Base-by-base conservation (phyloP, 2,888 invertebrate species). In the Yponomeuta evonymella region DNA sequence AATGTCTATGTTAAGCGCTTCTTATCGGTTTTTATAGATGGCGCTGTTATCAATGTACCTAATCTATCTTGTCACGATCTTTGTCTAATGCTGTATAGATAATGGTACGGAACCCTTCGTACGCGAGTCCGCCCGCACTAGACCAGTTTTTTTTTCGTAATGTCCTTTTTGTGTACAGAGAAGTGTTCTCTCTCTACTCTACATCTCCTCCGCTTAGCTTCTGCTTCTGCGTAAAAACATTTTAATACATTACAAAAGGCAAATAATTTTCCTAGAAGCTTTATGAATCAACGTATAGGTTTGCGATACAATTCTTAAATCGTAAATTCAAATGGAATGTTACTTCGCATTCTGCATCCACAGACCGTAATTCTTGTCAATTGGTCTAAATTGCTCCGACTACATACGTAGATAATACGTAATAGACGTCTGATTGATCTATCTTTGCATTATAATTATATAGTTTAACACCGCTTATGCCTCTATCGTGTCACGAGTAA, bases 321-420 rank as follows among this genome's bases (percentile, higher is more conserved):
- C 51, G 3, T 2, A 15, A 58, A 58, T 58, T 51, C 51, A 58
- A 58, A 58, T 58, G 51, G 15, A 64, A 29, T 64, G 10, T 36
- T 33, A 62, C 30, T 29, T 15, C 12, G 48, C 23, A 29, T 51
- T 58, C 36, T 33, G 23, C 62, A 33, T n/a, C 23, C 51, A 15
- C 33, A 69, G 69, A n/a, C 11, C 48, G 70, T 63, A 10, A 66
- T 48, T 67, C 65, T 36, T 30, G 62, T 71, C 67, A 71, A 69
- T 71, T 70, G 70, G 30, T 65, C 70, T 70, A 70, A 70, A 70
- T 70, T 70, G 66, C 33, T 67, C 30, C 9, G 36, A 0, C 51
- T 58, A 15, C 15, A 5, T 43, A 43, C 1, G 12, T 15, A 1
- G 1, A 58, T 58, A 2, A 15, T 12, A 58, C 4, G 43, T 43